Percentiles rank a stretch among this genome's conserved stretches.
Conservation (phyloP, 2,888 invertebrate genomes). For the Ochropleura plecta region DNA sequence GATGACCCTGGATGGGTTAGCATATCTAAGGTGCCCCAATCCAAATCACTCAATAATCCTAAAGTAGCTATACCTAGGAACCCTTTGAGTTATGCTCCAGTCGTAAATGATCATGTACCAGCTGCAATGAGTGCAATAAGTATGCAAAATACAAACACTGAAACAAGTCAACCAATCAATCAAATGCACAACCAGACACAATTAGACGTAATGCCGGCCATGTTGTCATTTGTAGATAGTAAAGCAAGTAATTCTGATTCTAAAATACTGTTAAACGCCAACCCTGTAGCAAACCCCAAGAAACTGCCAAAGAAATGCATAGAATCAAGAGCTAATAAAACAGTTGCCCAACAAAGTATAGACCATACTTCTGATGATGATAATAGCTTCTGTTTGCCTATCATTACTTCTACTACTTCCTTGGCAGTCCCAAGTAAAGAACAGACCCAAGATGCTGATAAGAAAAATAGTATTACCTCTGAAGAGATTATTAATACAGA, state of each 20-base stretch:
- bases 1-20: conserved; percentile 70
- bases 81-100: background rate
- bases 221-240: conserved; percentile 42
- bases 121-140: conserved; percentile 6
- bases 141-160: background rate
- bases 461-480: conserved; percentile 2
- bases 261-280: conserved; percentile 73
- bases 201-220: conserved; percentile 38
- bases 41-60: background rate
- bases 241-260: conserved; percentile 41
- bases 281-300: conserved; percentile 85
- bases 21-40: conserved; percentile 18
- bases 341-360: conserved; percentile 14
- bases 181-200: conserved; percentile 8
- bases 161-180: conserved; percentile 8
- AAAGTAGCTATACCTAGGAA: background rate
- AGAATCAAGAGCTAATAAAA: conserved; percentile 46
- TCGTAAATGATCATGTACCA: conserved; percentile 9
- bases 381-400: conserved; percentile 72
- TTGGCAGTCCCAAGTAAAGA: conserved; percentile 68
- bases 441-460: conserved; percentile 31
- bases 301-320: conserved; percentile 77
- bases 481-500: conserved; percentile 11
- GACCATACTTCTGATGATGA: conserved; percentile 38
- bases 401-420: conserved; percentile 81